phyloP scores from a whole-genome alignment of 2,797 vertebrate genomes.

The Fratercula arctica region DNA sequence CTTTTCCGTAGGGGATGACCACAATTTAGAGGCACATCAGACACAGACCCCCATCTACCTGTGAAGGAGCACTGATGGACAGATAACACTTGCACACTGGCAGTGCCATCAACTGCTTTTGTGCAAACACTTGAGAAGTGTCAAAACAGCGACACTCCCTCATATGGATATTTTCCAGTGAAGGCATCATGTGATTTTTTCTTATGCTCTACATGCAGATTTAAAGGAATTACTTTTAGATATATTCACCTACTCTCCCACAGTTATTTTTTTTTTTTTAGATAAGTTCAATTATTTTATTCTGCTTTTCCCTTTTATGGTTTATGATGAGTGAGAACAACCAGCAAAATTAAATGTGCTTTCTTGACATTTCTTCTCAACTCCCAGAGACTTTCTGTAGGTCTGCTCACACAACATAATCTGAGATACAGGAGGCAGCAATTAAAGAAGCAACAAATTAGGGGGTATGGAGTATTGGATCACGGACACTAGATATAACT shows the following conservation, averaged over 20 bases:
- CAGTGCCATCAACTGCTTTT: background rate
- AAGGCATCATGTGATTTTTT: background rate
- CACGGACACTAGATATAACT: background rate
- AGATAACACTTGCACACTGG: rapidly evolving
- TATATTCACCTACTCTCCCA: background rate
- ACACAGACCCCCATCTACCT: background rate
- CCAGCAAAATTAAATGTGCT: background rate
- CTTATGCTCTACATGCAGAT: background rate
- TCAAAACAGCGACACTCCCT: background rate
- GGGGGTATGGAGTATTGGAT: background rate
- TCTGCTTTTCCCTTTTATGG: background rate
- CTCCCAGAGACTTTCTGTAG: background rate
- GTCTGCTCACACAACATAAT: background rate
- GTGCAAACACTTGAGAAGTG: background rate
- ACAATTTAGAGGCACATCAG: background rate
- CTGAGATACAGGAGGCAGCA: background rate
- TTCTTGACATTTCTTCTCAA: background rate
- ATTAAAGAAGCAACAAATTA: background rate
- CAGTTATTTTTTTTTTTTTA: background rate
- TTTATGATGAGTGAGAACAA: background rate
- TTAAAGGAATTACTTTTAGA: background rate
- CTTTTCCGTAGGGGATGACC: background rate
- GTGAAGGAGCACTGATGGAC: background rate
- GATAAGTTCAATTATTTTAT: background rate
- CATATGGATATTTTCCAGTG: background rate